phyloP scores from a whole-genome alignment of 2,113 vertebrate genomes.

The Dissostichus mawsoni region DNA sequence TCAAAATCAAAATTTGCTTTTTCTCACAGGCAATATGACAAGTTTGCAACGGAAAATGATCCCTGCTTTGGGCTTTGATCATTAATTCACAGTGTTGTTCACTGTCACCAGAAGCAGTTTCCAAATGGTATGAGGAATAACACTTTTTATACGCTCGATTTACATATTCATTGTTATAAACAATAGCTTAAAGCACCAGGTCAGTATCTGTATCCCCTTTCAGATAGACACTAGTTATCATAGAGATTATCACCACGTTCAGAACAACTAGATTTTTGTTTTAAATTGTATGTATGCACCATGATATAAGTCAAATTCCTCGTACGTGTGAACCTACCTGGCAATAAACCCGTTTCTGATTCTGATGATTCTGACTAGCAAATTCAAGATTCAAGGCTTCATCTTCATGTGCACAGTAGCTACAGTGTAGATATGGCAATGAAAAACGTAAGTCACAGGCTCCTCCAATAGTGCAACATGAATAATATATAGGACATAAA shows the following conservation, averaged over 20 bases:
- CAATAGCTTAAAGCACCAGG: neutral
- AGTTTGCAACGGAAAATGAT: conserved; percentile 2
- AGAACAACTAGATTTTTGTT: no score
- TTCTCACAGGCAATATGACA: conserved; percentile 48
- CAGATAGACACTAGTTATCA: neutral
- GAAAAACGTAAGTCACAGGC: no score
- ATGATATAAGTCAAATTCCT: no score
- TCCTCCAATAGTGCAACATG: no score
- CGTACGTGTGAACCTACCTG: no score
- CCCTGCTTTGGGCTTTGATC: conserved; percentile 36
- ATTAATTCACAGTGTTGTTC: conserved; percentile 7
- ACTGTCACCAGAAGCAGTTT: neutral
- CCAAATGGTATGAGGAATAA: neutral
- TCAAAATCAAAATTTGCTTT: conserved; percentile 36
- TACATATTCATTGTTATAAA: neutral
- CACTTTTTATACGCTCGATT: neutral
- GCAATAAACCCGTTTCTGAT: no score
- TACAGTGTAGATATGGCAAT: no score
- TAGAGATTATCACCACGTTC: neutral
- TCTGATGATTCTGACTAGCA: no score
- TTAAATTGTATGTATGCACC: no score
- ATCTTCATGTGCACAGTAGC: no score
- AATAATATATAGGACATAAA: no score
- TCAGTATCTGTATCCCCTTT: neutral
- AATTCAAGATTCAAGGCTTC: no score